Base-by-base conservation (phyloP, 2,888 invertebrate species). In the Metopia argyrocephala region DNA sequence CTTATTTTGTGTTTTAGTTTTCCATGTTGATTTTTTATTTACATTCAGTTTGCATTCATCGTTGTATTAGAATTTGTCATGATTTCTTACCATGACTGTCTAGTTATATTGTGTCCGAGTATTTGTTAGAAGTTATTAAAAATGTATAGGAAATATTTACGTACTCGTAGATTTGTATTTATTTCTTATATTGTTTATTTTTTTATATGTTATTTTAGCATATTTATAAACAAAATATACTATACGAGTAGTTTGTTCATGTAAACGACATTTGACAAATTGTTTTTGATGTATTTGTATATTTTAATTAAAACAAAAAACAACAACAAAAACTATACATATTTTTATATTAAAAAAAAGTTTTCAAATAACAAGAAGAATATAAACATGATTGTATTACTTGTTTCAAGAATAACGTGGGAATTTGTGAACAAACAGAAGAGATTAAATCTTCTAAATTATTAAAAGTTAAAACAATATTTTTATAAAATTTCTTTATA, bases 241-340 rank as follows among this genome's bases (percentile, higher is more conserved):
- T 12, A 38, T 12, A 54, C 61, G 31, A 75, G 74, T 45, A 76
- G 80, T 64, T 76, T 66, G 76, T 71, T 71, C 45, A 62, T 62
- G 15, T 18, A 46, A 75, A 66, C 9, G 78, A 81, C 81, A 66
- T 59, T 66, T 81, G 81, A 81, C 81, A 81, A 81, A 81, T 81
- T 81, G 81, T 75, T 75, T 61, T 50, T 78, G 81, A 81, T 75
- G 56, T 78, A 66, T 69, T n/a, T 81, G 81, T 71, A 75, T 75
- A 75, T 78, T 81, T 81, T 81, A 81, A 81, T 81, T 81, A 81
- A 78, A 76, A 76, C 52, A 75, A 61, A 46, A 31, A 56, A 56
- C 15, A 50, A 65, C 38, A 57, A 54, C 59, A 45, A 65, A 27
- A 57, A 21, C 7, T 21, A 25, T n/a, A 25, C 48, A 15, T 9